Evolutionary conservation across 2,888 invertebrate species (phyloP), one percentile per base, ranked within the genome.

Genomic region (Temnothorax rugatulus): DNA sequence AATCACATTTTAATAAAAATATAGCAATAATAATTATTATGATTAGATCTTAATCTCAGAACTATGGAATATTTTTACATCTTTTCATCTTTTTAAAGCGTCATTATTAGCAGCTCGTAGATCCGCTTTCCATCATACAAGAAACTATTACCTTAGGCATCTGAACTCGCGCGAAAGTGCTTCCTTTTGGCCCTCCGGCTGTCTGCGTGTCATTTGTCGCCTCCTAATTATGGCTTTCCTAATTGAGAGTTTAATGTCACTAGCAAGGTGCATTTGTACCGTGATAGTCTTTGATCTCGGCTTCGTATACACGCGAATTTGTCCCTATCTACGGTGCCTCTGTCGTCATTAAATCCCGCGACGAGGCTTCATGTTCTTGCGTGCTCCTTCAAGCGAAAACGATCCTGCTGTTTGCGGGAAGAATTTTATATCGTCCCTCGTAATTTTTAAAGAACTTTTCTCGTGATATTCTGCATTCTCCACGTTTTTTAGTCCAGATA

Each of bases 221-320:
- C 74, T n/a, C 82, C 89, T 88, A 89, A 90, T 89, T 88, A 86
- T 87, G 77, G 87, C 82, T 83, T 88, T 82, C 76, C 81, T 87
- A 90, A 90, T 90, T 90, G 90, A 88, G 83, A 89, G 87, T 85
- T 90, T 89, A 90, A 89, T 88, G 84, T 74, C 84, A 76, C 59
- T 84, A 71, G 54, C 73, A 82, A 73, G 75, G 69, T 41, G 52
- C 73, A 61, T 82, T 74, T 59, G 11, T 34, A 25, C 82, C 77
- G 59, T 25, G 50, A 82, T 75, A 84, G 77, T 82, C 87, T 89
- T 88, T 89, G 84, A 87, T 89, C 87, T 88, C 54, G 50, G 18
- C 4, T 71, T 79, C 8, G 57, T 21, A 57, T n/a, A 44, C 68
- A 54, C 25, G 44, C n/a, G 15, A 68, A 41, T 54, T 52, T 64